phyloP scores from a whole-genome alignment of 2,888 invertebrate genomes.

The Ornithoptera alexandrae region DNA sequence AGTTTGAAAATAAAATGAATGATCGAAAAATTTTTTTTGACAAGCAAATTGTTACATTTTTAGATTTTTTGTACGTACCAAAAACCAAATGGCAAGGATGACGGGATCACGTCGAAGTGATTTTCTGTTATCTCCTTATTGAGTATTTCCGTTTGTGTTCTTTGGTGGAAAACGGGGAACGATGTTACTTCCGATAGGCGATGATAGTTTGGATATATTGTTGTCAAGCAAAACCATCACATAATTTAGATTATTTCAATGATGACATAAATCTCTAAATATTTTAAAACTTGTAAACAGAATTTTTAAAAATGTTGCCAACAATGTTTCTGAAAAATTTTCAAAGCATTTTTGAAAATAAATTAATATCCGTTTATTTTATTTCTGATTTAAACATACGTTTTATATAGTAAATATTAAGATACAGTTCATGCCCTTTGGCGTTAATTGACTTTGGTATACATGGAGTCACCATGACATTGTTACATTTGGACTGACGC shows the following conservation, averaged over 20 bases:
- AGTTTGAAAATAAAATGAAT: neutral
- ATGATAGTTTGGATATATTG: neutral
- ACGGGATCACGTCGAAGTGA: neutral
- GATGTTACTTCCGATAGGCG: neutral
- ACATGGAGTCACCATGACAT: slow-evolving; percentile 47
- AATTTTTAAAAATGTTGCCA: no score
- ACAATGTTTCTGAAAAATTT: neutral
- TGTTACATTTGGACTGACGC: slow-evolving; percentile 42
- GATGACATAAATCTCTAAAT: no score
- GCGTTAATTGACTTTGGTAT: slow-evolving; percentile 28
- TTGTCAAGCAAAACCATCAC: neutral
- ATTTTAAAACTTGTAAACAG: no score
- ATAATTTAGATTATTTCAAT: neutral
- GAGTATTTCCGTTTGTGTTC: neutral
- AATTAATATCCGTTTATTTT: neutral
- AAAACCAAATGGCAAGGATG: neutral
- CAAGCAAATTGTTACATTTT: neutral
- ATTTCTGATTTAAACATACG: neutral
- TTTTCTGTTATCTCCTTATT: neutral
- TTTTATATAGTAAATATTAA: neutral
- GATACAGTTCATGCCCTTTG: slow-evolving; percentile 14
- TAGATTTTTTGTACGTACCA: neutral
- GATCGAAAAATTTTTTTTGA: neutral
- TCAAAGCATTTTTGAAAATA: no score
- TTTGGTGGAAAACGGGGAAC: neutral